Evolutionary conservation across 2,797 vertebrate species (phyloP).

Genomic region (Morelia viridis): DNA sequence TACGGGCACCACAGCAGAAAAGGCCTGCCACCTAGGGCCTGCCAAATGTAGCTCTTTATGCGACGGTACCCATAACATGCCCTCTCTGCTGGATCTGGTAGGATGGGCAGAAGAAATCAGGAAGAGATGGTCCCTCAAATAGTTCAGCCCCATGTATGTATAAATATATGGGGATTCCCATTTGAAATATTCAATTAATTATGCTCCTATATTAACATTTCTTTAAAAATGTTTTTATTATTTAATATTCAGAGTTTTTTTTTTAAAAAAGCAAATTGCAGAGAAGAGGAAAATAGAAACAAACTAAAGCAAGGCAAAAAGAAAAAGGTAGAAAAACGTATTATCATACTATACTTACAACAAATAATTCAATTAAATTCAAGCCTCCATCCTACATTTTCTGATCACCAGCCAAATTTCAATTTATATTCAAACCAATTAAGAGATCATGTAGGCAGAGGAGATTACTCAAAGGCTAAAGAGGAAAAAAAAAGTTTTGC

Average conservation of each 20-base stretch:
- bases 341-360: neutral
- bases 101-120: too few relatives aligned
- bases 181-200: neutral
- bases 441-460: too few relatives aligned
- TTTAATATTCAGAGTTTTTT: neutral
- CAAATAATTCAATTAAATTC: neutral
- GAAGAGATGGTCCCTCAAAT: too few relatives aligned
- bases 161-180: neutral
- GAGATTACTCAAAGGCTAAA: too few relatives aligned
- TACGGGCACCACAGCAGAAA: too few relatives aligned
- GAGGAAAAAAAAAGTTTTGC: too few relatives aligned
- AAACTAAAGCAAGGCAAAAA: neutral
- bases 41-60: too few relatives aligned
- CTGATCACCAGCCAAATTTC: neutral
- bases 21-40: too few relatives aligned
- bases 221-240: neutral
- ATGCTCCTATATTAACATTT: neutral
- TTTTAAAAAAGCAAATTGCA: neutral
- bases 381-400: neutral
- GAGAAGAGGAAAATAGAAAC: neutral
- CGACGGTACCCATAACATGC: too few relatives aligned
- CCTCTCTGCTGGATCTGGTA: too few relatives aligned
- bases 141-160: too few relatives aligned
- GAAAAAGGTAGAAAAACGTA: neutral
- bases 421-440: too few relatives aligned